Evolutionary conservation across 2,113 vertebrate genomes (phyloP).

Genomic region (Spea bombifrons): DNA sequence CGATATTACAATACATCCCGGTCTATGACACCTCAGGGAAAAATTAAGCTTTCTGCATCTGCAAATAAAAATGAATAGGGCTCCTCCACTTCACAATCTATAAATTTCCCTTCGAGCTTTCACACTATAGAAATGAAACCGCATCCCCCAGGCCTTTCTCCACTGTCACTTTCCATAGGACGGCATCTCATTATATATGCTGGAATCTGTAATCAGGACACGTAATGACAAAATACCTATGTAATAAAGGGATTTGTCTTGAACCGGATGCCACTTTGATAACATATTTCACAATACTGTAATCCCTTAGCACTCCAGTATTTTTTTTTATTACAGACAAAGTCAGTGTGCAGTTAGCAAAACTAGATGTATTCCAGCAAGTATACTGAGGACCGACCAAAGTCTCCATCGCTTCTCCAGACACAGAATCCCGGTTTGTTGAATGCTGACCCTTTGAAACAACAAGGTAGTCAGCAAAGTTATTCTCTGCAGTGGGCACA

Average conservation of each 20-base stretch:
- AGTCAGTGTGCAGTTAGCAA: neutral
- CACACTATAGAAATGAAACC: slow-evolving; percentile 9
- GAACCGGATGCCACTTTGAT: slow-evolving; percentile 2
- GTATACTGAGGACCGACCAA: too few relatives aligned
- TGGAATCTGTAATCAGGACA: slow-evolving; percentile 11
- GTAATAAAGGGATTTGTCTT: slow-evolving; percentile 14
- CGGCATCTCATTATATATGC: slow-evolving; percentile 16
- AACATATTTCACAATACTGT: neutral
- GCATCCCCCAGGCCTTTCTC: neutral
- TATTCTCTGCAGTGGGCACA: neutral
- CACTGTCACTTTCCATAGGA: slow-evolving; percentile 22
- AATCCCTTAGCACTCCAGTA: neutral
- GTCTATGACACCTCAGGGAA: slow-evolving; percentile 32
- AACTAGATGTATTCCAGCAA: neutral
- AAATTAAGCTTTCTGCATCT: slow-evolving; percentile 29
- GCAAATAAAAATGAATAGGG: slow-evolving; percentile 44
- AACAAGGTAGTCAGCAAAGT: neutral
- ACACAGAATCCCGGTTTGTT: neutral
- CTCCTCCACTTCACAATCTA: slow-evolving; percentile 15
- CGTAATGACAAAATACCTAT: slow-evolving; percentile 9
- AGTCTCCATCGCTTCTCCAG: neutral
- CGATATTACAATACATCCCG: slow-evolving; percentile 22
- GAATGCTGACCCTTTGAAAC: neutral
- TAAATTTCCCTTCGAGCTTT: slow-evolving; percentile 25
- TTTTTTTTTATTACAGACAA: neutral